Evolutionary conservation across 2,113 vertebrate genomes (phyloP).

Genomic region (Myotis davidii): DNA sequence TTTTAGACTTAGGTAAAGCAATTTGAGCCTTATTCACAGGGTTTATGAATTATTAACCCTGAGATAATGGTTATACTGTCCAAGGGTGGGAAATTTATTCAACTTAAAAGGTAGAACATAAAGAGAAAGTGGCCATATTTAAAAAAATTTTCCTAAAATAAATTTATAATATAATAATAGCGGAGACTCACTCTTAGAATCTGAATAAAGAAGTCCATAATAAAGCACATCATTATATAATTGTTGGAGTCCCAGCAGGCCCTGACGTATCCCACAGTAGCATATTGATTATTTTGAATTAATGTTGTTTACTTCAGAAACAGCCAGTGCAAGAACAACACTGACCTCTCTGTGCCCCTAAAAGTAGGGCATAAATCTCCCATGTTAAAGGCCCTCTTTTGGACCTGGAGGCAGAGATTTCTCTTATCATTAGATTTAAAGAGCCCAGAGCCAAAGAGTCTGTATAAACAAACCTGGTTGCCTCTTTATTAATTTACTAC

Average conservation of each 20-base stretch:
- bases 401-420: background rate
- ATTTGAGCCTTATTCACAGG: slow-evolving; percentile 53
- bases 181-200: slow-evolving; percentile 7
- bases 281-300: background rate
- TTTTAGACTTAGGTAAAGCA: slow-evolving; percentile 71
- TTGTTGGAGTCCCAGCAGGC: background rate
- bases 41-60: slow-evolving; percentile 35
- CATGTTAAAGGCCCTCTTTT: too few species aligned
- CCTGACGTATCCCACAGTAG: background rate
- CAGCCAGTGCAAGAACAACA: background rate
- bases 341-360: background rate
- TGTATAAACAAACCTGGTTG: background rate
- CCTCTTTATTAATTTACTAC: background rate
- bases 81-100: slow-evolving; percentile 7
- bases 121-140: background rate
- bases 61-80: slow-evolving; percentile 47
- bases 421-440: background rate
- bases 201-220: background rate
- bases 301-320: background rate
- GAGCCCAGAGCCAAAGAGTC: background rate
- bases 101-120: slow-evolving; percentile 45
- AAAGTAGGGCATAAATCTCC: background rate
- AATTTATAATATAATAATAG: background rate
- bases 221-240: background rate
- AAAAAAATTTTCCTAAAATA: background rate